Evolutionary conservation across 2,113 vertebrate genomes (phyloP), one percentile per base, ranked within the genome.

Genomic region (Physeter macrocephalus): DNA sequence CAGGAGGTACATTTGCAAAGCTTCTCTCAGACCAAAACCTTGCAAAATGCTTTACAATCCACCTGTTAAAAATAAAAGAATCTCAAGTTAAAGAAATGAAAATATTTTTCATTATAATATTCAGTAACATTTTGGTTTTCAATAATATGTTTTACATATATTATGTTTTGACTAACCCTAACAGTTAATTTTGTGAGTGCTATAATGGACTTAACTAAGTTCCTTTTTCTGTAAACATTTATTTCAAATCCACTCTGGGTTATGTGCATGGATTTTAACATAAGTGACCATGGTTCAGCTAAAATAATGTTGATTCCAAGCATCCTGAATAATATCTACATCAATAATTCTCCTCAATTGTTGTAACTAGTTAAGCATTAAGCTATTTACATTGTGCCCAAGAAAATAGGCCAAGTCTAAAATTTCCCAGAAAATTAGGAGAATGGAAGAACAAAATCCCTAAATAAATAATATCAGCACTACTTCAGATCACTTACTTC

Each of bases 11-110:
- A 97, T 98, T 98, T 96, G 99, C 99, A 98, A 99, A 99, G 97
- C 98, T 99, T 97, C 99, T 99, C 85, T 99, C 99, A 89, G 99
- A 99, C 99, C 99, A 99, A 96, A 99, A 99, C 96, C 99, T 99
- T 98, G 99, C 98, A 98, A 99, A 99, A 98, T 99, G 99, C 93
- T 99, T 99, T 97, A 98, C 98, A 92, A 99, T 98, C 99, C 99
- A 99, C 95, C 99, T 99, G 98, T 98, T 97, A 92, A 97, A 97
- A 97, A 90, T 95, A 15, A 97, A 78, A 85, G 67, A 72, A 97
- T 78, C 3, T 3, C 14, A 97, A 93, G 46, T 98, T 95, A 97
- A 59, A 96, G 13, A 57, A 87, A 92, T 80, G 4, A 95, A 92
- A 92, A 71, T 85, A 93, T 69, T 84, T 88, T 93, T 74, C 25